These are phyloP conservation scores for Rhabdophis nuchalis DNA, from an alignment of 2,797 vertebrate genomes.

Conservation along the genomic window DNA sequence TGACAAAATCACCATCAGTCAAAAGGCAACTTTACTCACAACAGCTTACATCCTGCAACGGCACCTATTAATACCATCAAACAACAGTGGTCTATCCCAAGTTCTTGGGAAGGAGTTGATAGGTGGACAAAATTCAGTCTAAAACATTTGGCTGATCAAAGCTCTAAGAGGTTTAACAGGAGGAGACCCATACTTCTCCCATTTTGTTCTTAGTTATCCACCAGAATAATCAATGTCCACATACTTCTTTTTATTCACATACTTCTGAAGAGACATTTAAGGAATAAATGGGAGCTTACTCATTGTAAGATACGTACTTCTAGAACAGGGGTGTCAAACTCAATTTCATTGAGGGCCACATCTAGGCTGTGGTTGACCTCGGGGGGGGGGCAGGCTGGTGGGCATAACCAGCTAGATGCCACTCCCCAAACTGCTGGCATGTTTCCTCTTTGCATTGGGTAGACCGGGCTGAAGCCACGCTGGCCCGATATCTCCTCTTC, in stretches of 20 bases:
- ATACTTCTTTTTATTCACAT: background rate
- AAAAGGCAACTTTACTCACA: background rate
- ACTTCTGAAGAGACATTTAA: background rate
- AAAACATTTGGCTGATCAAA: background rate
- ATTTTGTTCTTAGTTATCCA: background rate
- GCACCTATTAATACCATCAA: background rate
- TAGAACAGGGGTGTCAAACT: background rate
- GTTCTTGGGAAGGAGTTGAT: background rate
- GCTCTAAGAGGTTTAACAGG: background rate
- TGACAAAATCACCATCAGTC: background rate
- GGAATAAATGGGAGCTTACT: background rate
- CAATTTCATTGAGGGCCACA: too few species aligned
- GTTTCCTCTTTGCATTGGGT: too few species aligned
- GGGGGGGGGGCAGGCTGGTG: too few species aligned
- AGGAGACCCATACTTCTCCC: background rate
- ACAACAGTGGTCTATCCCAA: background rate
- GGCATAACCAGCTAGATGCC: too few species aligned
- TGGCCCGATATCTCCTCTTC: too few species aligned
- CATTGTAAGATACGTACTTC: background rate
- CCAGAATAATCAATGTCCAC: background rate
- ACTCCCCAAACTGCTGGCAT: too few species aligned
- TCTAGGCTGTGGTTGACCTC: too few species aligned
- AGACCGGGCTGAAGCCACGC: too few species aligned
- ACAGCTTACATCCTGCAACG: background rate
- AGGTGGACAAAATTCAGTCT: background rate